Conservation (phyloP, 2,113 vertebrate species). For the Tretioscincus oriximinensis region DNA sequence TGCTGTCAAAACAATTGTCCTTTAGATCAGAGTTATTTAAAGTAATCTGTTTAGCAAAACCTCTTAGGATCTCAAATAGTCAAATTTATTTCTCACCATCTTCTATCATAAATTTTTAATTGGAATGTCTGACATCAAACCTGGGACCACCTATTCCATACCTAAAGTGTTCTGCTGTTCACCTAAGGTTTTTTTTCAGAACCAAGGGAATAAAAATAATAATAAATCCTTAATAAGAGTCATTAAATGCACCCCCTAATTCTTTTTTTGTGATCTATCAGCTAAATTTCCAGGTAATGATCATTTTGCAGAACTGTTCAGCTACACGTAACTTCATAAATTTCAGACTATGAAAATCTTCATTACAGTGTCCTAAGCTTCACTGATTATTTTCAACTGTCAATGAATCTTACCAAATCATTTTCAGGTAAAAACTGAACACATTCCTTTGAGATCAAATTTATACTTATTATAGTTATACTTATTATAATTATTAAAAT, state of each 20-base stretch:
- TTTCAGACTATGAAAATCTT: not conserved
- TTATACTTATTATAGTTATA: not conserved
- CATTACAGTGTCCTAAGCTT: not conserved
- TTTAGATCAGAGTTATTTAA: not conserved
- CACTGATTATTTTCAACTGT: not conserved
- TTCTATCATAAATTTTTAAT: not conserved
- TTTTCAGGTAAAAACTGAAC: not conserved
- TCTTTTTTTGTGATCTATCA: not conserved
- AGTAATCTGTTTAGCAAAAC: not conserved
- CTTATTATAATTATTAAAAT: not conserved
- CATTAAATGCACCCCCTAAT: not conserved
- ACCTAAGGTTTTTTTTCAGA: too few relatives aligned
- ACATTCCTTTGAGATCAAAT: not conserved
- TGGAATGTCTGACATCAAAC: not conserved
- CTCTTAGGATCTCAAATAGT: not conserved
- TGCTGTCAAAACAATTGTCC: not conserved
- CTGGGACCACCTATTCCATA: not conserved
- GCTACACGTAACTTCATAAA: too few relatives aligned
- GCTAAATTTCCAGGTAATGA: not conserved
- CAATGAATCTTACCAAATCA: not conserved
- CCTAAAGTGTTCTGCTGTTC: too few relatives aligned
- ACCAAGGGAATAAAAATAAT: too few relatives aligned
- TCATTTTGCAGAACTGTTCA: not conserved
- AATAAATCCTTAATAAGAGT: too few relatives aligned
- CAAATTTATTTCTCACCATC: not conserved